phyloP scores from a whole-genome alignment of 2,113 vertebrate species.

The Alethe castanea region DNA sequence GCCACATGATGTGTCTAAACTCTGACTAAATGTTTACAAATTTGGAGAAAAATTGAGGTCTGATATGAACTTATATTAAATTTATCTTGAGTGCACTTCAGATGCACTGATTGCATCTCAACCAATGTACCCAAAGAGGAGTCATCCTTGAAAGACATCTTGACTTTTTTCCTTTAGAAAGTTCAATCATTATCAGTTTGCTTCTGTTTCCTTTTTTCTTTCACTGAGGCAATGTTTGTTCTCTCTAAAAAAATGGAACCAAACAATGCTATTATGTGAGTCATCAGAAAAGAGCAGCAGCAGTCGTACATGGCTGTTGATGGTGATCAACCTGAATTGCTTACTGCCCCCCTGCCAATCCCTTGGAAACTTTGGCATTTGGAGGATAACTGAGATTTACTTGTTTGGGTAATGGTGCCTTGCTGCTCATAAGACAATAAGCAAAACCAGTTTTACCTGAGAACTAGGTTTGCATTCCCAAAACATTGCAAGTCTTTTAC shows the following conservation, averaged over 20 bases:
- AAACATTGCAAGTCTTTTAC: not conserved
- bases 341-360: not conserved
- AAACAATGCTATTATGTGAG: slow-evolving; percentile 10
- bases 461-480: not conserved
- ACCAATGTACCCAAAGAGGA: not conserved
- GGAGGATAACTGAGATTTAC: not conserved
- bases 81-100: not conserved
- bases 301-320: not conserved
- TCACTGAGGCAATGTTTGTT: not conserved
- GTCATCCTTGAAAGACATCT: not conserved
- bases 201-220: not conserved
- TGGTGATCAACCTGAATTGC: not conserved
- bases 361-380: not conserved
- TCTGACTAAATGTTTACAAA: not conserved
- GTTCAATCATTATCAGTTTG: not conserved
- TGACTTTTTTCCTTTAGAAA: not conserved
- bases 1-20: not conserved
- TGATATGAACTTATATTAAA: not conserved
- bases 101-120: not conserved
- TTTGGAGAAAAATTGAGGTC: not conserved
- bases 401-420: not conserved
- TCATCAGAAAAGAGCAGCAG: slow-evolving; percentile 24
- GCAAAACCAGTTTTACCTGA: not conserved
- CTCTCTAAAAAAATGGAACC: not conserved
- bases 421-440: not conserved